Conservation (phyloP, 2,797 vertebrate species). For the Helostoma temminkii region DNA sequence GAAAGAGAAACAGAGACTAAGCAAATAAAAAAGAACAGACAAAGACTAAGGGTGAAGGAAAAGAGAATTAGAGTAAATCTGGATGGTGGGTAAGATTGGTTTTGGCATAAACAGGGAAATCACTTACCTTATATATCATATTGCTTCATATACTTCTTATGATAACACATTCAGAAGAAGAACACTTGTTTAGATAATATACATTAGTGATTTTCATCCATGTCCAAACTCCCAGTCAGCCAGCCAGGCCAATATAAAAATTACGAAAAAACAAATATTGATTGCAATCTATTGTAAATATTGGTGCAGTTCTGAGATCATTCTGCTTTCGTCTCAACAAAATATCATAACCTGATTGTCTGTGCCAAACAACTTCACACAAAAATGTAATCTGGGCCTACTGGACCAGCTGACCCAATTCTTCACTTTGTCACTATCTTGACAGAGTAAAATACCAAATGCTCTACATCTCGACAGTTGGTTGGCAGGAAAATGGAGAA, state of each 20-base stretch:
- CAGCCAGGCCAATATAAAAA: constrained; percentile 31
- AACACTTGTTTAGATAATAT: constrained; percentile 51
- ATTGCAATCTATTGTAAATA: constrained; percentile 74
- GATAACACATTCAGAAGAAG: constrained; percentile 43
- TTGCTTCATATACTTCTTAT: constrained; percentile 15
- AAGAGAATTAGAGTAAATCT: constrained; percentile 18
- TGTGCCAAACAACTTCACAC: constrained; percentile 52
- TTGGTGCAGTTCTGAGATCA: constrained; percentile 69
- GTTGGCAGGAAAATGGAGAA: constrained; percentile 38
- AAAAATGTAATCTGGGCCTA: constrained; percentile 54
- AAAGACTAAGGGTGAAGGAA: constrained; percentile 8
- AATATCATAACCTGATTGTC: constrained; percentile 26
- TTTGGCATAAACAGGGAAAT: constrained; percentile 15
- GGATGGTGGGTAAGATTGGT: not conserved
- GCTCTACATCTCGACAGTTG: constrained; percentile 32
- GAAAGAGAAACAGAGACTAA: constrained; percentile 20
- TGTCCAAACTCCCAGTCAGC: constrained; percentile 29
- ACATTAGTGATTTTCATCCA: constrained; percentile 25
- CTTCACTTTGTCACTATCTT: constrained; percentile 47
- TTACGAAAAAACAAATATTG: constrained; percentile 47
- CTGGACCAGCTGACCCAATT: constrained; percentile 49
- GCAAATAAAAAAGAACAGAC: constrained; percentile 16
- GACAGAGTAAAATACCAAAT: constrained; percentile 43
- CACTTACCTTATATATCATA: constrained; percentile 22
- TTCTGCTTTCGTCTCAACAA: constrained; percentile 48